phyloP scores from a whole-genome alignment of 2,113 vertebrate genomes.

The human (Homo sapiens) region GRCh38 chr12:106061001-106061500 shows the following conservation, averaged over 20 bases:
- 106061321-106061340: neutral
- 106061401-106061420: neutral
- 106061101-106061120: neutral
- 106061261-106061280: neutral
- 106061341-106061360: neutral
- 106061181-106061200: neutral
- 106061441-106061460: neutral
- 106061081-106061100: neutral
- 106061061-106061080: neutral
- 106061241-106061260: neutral
- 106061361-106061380: neutral
- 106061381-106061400: neutral
- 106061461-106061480: neutral
- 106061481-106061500: neutral
- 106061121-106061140: neutral
- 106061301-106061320: neutral
- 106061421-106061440: neutral
- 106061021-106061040: conserved; percentile 14
- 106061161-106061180: neutral
- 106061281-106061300: neutral
- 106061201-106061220: neutral
- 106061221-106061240: neutral
- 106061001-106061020: neutral
- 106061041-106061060: neutral
- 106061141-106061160: neutral